Evolutionary conservation across 2,797 vertebrate genomes (phyloP).

Genomic region (Dipus sagitta): DNA sequence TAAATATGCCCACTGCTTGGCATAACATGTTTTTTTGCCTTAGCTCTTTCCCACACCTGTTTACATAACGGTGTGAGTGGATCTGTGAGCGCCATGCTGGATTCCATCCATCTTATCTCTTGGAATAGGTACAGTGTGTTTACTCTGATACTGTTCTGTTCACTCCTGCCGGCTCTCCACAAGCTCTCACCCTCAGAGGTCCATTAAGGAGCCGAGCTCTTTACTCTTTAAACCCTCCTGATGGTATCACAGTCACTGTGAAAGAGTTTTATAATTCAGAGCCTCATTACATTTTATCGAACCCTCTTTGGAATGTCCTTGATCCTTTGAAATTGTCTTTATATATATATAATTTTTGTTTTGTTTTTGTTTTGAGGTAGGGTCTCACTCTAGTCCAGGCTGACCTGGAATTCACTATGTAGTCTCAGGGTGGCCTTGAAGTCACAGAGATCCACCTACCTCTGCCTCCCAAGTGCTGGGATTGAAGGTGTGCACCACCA

Average conservation of each 20-base stretch:
- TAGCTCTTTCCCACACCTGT: conserved; percentile 59
- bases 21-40: conserved; percentile 33
- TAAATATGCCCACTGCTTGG: conserved; percentile 31
- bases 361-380: too few relatives aligned
- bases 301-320: conserved; percentile 61
- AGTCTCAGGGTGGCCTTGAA: too few relatives aligned
- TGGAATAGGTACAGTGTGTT: conserved; percentile 55
- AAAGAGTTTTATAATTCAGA: conserved; percentile 72
- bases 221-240: conserved; percentile 60
- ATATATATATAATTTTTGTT: background rate
- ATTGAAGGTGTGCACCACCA: too few relatives aligned
- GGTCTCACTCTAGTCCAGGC: too few relatives aligned
- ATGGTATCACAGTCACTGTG: conserved; percentile 47
- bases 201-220: conserved; percentile 66
- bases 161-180: conserved; percentile 63
- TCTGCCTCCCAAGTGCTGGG: too few relatives aligned
- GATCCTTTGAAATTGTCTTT: conserved; percentile 57
- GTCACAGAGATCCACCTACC: too few relatives aligned
- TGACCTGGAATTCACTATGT: too few relatives aligned
- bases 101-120: conserved; percentile 57
- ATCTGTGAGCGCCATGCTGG: conserved; percentile 29
- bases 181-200: conserved; percentile 25
- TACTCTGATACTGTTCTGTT: conserved; percentile 65
- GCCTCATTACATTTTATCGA: conserved; percentile 61
- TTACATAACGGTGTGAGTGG: conserved; percentile 58